A percentile compares a stretch with the other conserved stretches of the same genome.
phyloP scores from a whole-genome alignment of 2,113 vertebrate species.

The Fregetta grallaria region DNA sequence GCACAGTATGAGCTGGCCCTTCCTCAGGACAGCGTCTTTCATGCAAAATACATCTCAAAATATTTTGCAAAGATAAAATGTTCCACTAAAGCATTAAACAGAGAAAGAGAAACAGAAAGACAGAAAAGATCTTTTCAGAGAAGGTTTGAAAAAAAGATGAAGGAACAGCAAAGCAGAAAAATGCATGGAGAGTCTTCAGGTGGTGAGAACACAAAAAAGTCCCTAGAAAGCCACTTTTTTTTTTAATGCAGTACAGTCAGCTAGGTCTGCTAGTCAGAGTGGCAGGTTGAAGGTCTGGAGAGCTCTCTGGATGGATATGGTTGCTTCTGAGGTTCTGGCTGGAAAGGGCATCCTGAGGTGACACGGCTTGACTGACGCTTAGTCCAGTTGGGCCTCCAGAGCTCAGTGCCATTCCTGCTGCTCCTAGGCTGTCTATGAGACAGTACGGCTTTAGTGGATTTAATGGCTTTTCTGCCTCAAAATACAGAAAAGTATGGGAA shows the following conservation, averaged over 20 bases:
- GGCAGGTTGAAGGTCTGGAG: neutral
- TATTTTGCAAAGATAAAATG: neutral
- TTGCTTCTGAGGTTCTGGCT: neutral
- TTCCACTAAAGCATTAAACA: neutral
- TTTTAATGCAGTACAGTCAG: neutral
- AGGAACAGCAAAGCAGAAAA: neutral
- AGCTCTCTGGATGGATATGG: neutral
- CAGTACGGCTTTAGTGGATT: neutral
- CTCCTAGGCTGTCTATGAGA: neutral
- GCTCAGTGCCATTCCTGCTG: neutral
- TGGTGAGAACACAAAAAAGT: neutral
- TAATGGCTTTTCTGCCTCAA: neutral
- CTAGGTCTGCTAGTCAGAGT: neutral
- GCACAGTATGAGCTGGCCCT: neutral
- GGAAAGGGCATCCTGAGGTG: neutral
- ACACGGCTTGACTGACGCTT: neutral
- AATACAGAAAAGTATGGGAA: neutral
- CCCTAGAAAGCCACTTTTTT: neutral
- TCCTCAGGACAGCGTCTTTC: slow-evolving; percentile 1
- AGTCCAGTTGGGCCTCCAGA: neutral
- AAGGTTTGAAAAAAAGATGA: neutral
- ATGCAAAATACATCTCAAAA: neutral
- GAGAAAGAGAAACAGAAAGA: neutral
- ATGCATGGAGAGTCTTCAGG: neutral
- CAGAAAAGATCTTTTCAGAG: neutral